Evolutionary conservation across 2,797 vertebrate species (phyloP), one percentile per base, ranked within the genome.

Genomic region (Triplophysa yarkandensis): DNA sequence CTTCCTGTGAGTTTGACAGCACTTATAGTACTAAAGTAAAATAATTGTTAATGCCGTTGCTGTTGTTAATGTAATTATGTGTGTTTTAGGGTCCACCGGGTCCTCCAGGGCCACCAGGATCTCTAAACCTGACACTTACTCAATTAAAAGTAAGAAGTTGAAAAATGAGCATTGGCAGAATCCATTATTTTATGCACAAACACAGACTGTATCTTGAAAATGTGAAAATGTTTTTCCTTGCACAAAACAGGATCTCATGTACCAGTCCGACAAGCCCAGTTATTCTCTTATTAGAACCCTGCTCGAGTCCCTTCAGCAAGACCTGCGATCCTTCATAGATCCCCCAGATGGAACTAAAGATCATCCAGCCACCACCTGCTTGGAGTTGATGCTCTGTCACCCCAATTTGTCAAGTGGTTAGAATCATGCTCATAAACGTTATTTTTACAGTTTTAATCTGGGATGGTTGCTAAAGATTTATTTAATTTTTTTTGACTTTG

Each of bases 281-380:
- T 83, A 85, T 76, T 3, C 72, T 0, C 48, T 80, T 0, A 84
- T 92, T 32, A 82, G 86, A 87, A 84, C 82, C 63, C 82, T 94
- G 34, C 73, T 94, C 81, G 87, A 85, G 46, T 79, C 81, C 14
- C 83, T 95, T 78, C 89, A 86, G 67, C 86, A 58, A 63, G 92
- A 94, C 68, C 85, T 94, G 25, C 89, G 73, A 48, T 85, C 87
- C 39, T 87, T 94, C 1, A 4, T 89, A 0, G 85, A 89, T 23
- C 90, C 92, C 68, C 93, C 93, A 58, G 88, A 93, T 0, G 94
- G 94, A 81, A 92, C 89, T 77, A 91, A 86, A 81, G 78, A 88
- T 11, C 86, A 89, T 36, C 94, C 94, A 0, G 93, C 92, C 0
- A 86, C 91, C 23, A 92, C 91, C 55, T 95, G 94, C 84, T 87